These are phyloP conservation scores for Myathropa florea DNA, from an alignment of 2,888 invertebrate genomes.

Conservation along the genomic window DNA sequence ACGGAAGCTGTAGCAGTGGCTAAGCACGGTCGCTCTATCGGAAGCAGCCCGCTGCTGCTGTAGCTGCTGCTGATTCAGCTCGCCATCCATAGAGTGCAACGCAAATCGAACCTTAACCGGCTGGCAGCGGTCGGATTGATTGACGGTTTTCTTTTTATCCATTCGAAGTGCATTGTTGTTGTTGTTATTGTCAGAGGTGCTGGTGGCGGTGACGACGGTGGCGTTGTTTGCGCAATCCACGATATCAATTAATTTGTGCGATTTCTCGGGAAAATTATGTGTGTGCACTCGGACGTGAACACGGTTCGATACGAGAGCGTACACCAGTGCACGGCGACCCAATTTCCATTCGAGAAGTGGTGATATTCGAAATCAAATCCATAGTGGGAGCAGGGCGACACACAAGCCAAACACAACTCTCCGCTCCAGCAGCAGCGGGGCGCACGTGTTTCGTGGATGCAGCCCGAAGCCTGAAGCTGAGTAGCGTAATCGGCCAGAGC, in stretches of 20 bases:
- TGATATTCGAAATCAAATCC: constrained; percentile 40
- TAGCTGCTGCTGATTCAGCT: constrained; percentile 37
- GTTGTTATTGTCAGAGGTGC: not conserved
- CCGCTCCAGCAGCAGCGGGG: not conserved
- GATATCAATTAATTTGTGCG: constrained; percentile 70
- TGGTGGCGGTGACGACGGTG: not conserved
- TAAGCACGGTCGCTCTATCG: constrained; percentile 47
- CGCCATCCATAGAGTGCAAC: constrained; percentile 51
- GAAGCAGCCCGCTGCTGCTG: constrained; percentile 32
- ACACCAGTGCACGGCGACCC: constrained; percentile 40
- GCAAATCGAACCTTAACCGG: constrained; percentile 43
- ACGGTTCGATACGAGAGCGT: constrained; percentile 34
- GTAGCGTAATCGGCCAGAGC: constrained; percentile 36
- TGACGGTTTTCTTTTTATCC: not conserved
- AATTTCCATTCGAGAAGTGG: constrained; percentile 57
- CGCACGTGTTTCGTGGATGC: constrained; percentile 60
- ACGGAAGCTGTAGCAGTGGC: constrained; percentile 57
- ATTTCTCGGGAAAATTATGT: constrained; percentile 61
- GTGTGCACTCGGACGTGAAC: constrained; percentile 65
- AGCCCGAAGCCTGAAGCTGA: not conserved
- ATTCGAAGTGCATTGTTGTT: constrained; percentile 3
- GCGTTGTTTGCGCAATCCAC: constrained; percentile 57
- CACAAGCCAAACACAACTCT: not conserved
- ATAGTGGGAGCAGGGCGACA: constrained; percentile 4
- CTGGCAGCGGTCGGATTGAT: constrained; percentile 44